Base-by-base conservation (phyloP, 2,797 vertebrate species). In the Aselliscus stoliczkanus region DNA sequence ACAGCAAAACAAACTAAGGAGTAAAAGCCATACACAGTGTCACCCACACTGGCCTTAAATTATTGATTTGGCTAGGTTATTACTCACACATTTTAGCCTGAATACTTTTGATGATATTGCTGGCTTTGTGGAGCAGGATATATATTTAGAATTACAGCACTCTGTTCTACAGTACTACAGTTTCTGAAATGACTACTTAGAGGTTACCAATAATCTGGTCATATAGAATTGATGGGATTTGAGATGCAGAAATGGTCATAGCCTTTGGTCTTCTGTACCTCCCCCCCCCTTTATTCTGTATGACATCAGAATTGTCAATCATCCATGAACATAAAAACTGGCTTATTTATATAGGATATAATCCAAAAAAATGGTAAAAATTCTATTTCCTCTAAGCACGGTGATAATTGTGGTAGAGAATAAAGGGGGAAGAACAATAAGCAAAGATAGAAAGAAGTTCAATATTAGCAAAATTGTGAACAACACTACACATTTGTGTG, bases 61-160 rank as follows among this genome's bases (percentile, higher is more conserved):
- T 93, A 90, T 73, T 96, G 79, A 86, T 86, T 87, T 96, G 56
- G 18, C 58, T 93, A 67, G 21, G 29, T 83, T 91, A 95, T 72
- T 84, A 70, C 62, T 88, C 42, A 84, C 25, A 65, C 83, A 50
- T 56, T 2, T 82, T 88, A 86, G 27, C 82, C 67, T 87, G 44
- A 87, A 50, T 56, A 77, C 13, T 56, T 60, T 10, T 0, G 50
- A 50, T 64, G 77, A 50, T 94, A 65, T 95, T 93, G 62, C 34
- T 77, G 9, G 52, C 60, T 85, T 92, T 72, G 14, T 88, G 62
- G 52, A 65, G 18, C 27, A 62, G 67, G 73, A 86, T 86, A 50
- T n/a, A 93, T 70, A 54, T 4, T 31, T 88, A 65, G n/a, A 95
- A 96, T 97, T 93, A 86, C n/a, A 92, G 79, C 0, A 31, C 29